Evolutionary conservation across 2,888 invertebrate genomes (phyloP).

Genomic region (Polia nebulosa): DNA sequence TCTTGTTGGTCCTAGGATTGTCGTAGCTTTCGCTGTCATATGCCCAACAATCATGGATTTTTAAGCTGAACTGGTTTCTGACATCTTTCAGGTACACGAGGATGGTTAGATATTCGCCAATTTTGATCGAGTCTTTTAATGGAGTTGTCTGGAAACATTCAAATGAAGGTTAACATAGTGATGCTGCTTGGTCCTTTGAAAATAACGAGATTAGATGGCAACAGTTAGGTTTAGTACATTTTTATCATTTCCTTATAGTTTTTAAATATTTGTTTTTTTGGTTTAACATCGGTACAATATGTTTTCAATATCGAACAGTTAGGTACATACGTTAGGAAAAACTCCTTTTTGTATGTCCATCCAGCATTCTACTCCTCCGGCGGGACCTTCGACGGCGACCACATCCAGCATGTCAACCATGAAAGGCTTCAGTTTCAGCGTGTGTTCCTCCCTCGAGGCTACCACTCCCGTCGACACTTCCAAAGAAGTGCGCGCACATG

Average conservation of each 20-base stretch:
- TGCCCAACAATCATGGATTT: conserved; percentile 94
- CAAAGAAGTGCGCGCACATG: conserved; percentile 83
- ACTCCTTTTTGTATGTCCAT: conserved; percentile 94
- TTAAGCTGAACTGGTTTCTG: conserved; percentile 92
- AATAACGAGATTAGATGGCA: not conserved
- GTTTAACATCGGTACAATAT: too few relatives aligned
- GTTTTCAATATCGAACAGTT: too few relatives aligned
- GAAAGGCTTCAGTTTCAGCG: conserved; percentile 91
- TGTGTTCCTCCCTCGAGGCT: conserved; percentile 77
- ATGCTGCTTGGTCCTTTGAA: not conserved
- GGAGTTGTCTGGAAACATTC: conserved; percentile 88
- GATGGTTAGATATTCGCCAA: conserved; percentile 93
- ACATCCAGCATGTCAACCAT: conserved; percentile 94
- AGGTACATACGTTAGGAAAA: conserved; percentile 92
- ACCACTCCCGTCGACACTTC: conserved; percentile 81
- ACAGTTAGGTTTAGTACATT: too few relatives aligned
- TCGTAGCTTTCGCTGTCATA: conserved; percentile 92
- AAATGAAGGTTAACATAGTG: not conserved
- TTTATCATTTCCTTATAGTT: too few relatives aligned
- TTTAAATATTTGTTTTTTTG: too few relatives aligned
- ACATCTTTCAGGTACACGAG: conserved; percentile 93
- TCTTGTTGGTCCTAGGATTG: conserved; percentile 89
- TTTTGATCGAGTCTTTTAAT: conserved; percentile 92
- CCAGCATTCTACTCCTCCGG: conserved; percentile 94
- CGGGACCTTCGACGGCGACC: conserved; percentile 92